Percentiles rank a stretch among this genome's conserved stretches.
These are phyloP conservation scores for Orthosia gracilis DNA, from an alignment of 2,888 invertebrate species.

Conservation along the genomic window DNA sequence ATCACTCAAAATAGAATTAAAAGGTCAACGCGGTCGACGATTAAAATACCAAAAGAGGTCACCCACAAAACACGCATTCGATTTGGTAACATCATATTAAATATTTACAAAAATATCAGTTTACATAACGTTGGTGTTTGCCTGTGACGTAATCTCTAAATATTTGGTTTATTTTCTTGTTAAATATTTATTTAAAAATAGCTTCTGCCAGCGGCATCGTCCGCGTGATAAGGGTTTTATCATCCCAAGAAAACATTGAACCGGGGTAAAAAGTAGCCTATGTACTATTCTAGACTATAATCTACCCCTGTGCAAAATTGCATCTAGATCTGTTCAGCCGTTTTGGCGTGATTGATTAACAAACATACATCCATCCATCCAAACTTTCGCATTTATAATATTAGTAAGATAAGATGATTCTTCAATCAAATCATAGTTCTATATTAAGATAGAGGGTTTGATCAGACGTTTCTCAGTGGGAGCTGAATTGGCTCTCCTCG, in stretches of 20 bases:
- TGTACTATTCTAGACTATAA: too few relatives aligned
- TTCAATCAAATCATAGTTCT: conserved; percentile 1
- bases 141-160: not conserved
- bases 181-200: conserved; percentile 3
- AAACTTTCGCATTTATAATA: too few relatives aligned
- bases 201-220: too few relatives aligned
- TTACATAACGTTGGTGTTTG: not conserved
- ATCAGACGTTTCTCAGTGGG: too few relatives aligned
- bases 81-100: conserved; percentile 4
- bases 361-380: too few relatives aligned
- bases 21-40: not conserved
- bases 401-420: not conserved
- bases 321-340: too few relatives aligned
- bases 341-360: too few relatives aligned
- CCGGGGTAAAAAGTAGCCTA: too few relatives aligned
- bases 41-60: not conserved
- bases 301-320: too few relatives aligned
- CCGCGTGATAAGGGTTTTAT: too few relatives aligned
- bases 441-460: not conserved
- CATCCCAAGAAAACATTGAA: too few relatives aligned
- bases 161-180: conserved; percentile 12
- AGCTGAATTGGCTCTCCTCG: too few relatives aligned
- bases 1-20: not conserved
- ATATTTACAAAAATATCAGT: conserved; percentile 29
- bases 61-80: conserved; percentile 1